These are phyloP conservation scores for Drosophila ustulata DNA, from an alignment of 2,888 invertebrate species.

Conservation along the genomic window DNA sequence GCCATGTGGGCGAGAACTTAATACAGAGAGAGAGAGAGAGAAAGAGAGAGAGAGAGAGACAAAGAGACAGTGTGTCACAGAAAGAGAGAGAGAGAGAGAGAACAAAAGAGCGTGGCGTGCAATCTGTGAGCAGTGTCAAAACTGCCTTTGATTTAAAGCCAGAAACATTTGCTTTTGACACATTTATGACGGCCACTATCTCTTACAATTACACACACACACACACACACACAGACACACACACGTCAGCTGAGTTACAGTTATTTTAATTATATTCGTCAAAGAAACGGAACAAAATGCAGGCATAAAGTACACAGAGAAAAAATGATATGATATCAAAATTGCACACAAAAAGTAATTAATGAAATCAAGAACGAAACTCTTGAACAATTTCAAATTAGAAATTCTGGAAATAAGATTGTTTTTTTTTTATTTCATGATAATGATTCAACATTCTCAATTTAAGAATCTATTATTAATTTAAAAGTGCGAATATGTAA, in stretches of 20 bases:
- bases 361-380: no score
- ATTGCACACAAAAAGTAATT: no score
- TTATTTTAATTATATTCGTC: background rate
- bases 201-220: background rate
- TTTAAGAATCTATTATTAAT: no score
- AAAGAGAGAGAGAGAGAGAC: background rate
- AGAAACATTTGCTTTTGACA: conserved; percentile 36
- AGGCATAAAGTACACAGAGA: background rate
- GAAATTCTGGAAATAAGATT: no score
- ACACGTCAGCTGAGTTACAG: background rate
- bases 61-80: background rate
- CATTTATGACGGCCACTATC: conserved; percentile 26
- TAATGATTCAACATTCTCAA: no score
- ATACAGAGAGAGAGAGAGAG: background rate
- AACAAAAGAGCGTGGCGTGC: conserved; percentile 7
- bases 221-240: background rate
- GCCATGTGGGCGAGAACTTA: background rate
- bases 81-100: background rate
- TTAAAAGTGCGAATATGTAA: no score
- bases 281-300: background rate
- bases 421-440: no score
- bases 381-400: no score
- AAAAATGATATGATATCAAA: no score
- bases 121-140: conserved; percentile 24
- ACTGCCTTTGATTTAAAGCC: conserved; percentile 37